These are phyloP conservation scores for Corvus moneduloides DNA, from an alignment of 2,113 vertebrate species.

Conservation along the genomic window DNA sequence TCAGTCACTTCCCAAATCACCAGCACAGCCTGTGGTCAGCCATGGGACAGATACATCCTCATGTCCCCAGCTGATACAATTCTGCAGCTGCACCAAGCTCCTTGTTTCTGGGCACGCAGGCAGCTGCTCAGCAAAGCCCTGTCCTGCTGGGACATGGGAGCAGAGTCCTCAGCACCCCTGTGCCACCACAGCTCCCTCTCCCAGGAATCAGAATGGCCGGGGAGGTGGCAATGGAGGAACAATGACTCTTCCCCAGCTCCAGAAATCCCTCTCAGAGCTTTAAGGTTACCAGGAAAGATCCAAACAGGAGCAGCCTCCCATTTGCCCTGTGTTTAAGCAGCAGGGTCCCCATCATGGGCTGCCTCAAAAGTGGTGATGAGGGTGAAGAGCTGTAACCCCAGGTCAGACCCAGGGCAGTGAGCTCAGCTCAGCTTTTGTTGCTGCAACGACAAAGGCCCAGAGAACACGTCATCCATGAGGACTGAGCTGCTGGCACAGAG, in stretches of 20 bases:
- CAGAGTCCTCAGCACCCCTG: background rate
- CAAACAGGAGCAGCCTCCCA: background rate
- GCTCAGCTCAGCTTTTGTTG: background rate
- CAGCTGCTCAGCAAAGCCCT: background rate
- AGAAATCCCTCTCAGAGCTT: background rate
- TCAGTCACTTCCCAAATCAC: background rate
- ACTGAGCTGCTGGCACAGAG: background rate
- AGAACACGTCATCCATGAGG: background rate
- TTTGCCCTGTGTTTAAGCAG: background rate
- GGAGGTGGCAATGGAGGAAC: background rate
- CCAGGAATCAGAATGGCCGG: background rate
- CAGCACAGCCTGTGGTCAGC: background rate
- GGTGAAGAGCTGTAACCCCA: background rate
- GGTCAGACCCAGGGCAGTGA: background rate
- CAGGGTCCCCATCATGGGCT: accelerated
- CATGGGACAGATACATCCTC: background rate
- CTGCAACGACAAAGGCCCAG: background rate
- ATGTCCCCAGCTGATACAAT: accelerated
- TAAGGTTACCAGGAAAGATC: background rate
- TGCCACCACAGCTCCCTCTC: background rate
- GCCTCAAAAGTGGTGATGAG: background rate
- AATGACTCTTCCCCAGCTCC: accelerated
- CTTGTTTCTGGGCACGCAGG: background rate
- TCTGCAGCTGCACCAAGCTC: background rate
- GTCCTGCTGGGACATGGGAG: background rate